Evolutionary conservation across 1,140 invertebrate genomes (phyloP).

Genomic region (Aleiodes sp.): DNA sequence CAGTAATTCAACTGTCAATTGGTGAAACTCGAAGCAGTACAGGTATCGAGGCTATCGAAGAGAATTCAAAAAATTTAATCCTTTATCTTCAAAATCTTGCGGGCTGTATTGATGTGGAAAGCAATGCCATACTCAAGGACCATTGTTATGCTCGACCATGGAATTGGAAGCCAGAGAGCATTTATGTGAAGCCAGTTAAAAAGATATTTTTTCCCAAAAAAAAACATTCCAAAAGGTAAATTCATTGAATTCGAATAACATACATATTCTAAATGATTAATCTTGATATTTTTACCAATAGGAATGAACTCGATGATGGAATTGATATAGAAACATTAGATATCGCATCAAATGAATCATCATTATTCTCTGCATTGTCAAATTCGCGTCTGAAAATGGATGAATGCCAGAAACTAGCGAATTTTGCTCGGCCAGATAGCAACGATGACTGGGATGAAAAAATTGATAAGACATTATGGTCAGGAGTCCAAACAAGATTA

Average conservation of each 20-base stretch:
- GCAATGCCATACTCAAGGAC: slow-evolving; percentile 66
- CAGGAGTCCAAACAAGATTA: slow-evolving; percentile 71
- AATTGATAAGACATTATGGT: slow-evolving; percentile 75
- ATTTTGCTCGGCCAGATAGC: slow-evolving; percentile 70
- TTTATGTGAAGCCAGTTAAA: slow-evolving; percentile 72
- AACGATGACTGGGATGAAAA: slow-evolving; percentile 79
- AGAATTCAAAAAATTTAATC: slow-evolving; percentile 55
- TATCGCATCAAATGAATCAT: slow-evolving; percentile 36
- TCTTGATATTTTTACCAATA: not conserved
- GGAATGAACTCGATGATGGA: slow-evolving; percentile 61
- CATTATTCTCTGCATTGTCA: slow-evolving; percentile 45
- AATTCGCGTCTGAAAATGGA: slow-evolving; percentile 75
- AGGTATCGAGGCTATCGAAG: too few relatives aligned
- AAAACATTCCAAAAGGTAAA: slow-evolving; percentile 43
- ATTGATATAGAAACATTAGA: slow-evolving; percentile 64
- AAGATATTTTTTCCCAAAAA: slow-evolving; percentile 64
- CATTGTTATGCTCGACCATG: slow-evolving; percentile 77
- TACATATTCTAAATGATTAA: not conserved
- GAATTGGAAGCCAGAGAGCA: slow-evolving; percentile 75
- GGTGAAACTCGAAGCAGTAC: too few relatives aligned
- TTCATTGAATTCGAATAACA: not conserved
- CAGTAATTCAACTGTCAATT: too few relatives aligned
- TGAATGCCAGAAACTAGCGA: slow-evolving; percentile 76
- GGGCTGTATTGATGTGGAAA: slow-evolving; percentile 55
- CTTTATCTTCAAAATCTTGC: slow-evolving; percentile 57